phyloP scores from a whole-genome alignment of 2,888 invertebrate genomes.

The Ferrisia virgata region DNA sequence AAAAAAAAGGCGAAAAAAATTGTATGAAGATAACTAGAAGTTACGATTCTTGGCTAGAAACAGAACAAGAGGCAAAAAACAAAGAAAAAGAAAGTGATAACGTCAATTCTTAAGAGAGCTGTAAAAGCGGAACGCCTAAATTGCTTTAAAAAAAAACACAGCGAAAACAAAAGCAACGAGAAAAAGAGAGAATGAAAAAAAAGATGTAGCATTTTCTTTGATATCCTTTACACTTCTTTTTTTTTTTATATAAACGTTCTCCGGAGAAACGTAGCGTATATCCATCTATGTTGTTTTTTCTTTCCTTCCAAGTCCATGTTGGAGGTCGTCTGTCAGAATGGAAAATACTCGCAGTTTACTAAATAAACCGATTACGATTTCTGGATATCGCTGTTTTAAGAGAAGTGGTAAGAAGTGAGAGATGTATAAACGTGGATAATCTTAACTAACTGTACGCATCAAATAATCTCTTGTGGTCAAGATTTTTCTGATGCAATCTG shows the following conservation, averaged over 20 bases:
- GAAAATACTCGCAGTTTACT: not conserved
- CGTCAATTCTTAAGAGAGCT: constrained; percentile 27
- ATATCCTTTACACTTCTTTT: not conserved
- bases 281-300: not conserved
- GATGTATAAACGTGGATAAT: not conserved
- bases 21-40: not conserved
- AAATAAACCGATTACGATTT: not conserved
- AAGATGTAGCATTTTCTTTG: constrained; percentile 9
- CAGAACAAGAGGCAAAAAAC: not conserved
- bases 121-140: constrained; percentile 28
- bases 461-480: too few relatives aligned
- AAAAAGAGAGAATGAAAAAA: not conserved
- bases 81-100: constrained; percentile 30
- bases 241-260: not conserved
- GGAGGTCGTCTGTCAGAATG: not conserved
- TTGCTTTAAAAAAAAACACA: not conserved
- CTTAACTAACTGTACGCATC: too few relatives aligned
- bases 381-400: not conserved
- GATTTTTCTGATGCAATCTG: too few relatives aligned
- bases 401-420: not conserved
- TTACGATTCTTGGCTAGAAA: constrained; percentile 17
- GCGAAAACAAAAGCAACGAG: not conserved
- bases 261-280: not conserved
- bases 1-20: not conserved
- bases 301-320: not conserved